Base-by-base conservation (phyloP, 2,113 vertebrate genomes). In the Bufo gargarizans region DNA sequence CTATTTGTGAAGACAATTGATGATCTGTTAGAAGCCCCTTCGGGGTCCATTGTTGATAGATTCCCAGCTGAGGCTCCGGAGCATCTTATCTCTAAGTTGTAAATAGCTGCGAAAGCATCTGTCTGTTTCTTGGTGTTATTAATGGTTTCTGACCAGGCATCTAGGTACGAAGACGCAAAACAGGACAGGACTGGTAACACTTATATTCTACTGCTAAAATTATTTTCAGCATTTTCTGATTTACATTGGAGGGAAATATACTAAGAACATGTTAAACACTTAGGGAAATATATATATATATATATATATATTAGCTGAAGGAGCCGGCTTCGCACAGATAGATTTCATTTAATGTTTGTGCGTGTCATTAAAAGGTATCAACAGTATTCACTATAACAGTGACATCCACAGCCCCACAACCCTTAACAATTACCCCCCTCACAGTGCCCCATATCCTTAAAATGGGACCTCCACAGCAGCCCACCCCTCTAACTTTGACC, bases 21-120 rank as follows among this genome's bases (percentile, higher is more conserved):
- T 71, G 79, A 45, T 16, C 6, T 33, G 63, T 80, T 43, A 58
- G 78, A 81, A 43, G 55, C 56, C 16, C 58, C 55, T 59, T 69
- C 49, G n/a, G 71, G 63, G 65, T 69, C 63, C 50, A 82, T 71
- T 84, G 47, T 69, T 55, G 82, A 71, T 84, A 67, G 82, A 84
- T 84, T 71, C 63, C 49, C 63, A 84, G 82, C 49, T 71, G 49
- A 71, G 50, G 49, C 63, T 55, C 82, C 45, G 33, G 78, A 45
- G 22, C 78, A 33, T 69, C 63, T 71, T 84, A 84, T 71, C 65
- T 84, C 20, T 53, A 71, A 83, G 63, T 65, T 84, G 82, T 84
- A 84, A 84, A 84, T 84, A 84, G 82, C 63, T 84, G 82, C 71
- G 65, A 84, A 71, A 55, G 45, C 82, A 84, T 69, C 82, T 71